A percentile compares a stretch with the other conserved stretches of the same genome.
phyloP scores from a whole-genome alignment of 2,797 vertebrate species.

The Anolis apletophallus region DNA sequence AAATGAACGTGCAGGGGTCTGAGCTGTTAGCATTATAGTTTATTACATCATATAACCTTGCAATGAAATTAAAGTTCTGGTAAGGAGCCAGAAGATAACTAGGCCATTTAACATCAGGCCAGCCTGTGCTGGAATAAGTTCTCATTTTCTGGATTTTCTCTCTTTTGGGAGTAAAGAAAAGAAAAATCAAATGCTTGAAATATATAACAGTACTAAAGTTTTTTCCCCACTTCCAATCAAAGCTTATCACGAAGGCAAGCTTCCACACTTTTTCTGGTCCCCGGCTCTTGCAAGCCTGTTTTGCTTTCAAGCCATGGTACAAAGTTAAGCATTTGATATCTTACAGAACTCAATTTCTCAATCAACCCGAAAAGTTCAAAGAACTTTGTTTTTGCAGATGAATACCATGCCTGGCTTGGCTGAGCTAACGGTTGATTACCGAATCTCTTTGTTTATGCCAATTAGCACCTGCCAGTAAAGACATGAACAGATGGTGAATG shows the following conservation, averaged over 20 bases:
- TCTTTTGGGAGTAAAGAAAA: conserved; percentile 33
- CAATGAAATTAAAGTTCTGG: conserved; percentile 42
- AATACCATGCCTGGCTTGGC: conserved; percentile 38
- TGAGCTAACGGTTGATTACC: conserved; percentile 68
- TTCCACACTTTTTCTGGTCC: conserved; percentile 22
- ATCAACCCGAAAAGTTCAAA: conserved; percentile 68
- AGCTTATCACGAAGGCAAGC: conserved; percentile 28
- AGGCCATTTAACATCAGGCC: not conserved
- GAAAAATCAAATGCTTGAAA: conserved; percentile 48
- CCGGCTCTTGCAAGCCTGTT: conserved; percentile 24
- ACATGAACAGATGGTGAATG: conserved; percentile 60
- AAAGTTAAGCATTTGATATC: conserved; percentile 51
- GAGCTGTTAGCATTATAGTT: conserved; percentile 2
- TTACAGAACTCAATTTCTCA: conserved; percentile 55
- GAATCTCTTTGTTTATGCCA: conserved; percentile 63
- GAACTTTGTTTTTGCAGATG: conserved; percentile 58
- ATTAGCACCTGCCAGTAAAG: conserved; percentile 71
- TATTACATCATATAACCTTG: conserved; percentile 48
- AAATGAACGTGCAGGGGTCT: not conserved
- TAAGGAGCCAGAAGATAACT: not conserved
- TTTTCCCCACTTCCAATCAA: conserved; percentile 46
- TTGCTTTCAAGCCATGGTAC: conserved; percentile 28
- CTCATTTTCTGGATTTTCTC: conserved; percentile 5
- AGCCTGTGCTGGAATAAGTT: not conserved
- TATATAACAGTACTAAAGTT: conserved; percentile 15